Evolutionary conservation across 1,140 invertebrate genomes (phyloP).

Genomic region (Gryon sp.): DNA sequence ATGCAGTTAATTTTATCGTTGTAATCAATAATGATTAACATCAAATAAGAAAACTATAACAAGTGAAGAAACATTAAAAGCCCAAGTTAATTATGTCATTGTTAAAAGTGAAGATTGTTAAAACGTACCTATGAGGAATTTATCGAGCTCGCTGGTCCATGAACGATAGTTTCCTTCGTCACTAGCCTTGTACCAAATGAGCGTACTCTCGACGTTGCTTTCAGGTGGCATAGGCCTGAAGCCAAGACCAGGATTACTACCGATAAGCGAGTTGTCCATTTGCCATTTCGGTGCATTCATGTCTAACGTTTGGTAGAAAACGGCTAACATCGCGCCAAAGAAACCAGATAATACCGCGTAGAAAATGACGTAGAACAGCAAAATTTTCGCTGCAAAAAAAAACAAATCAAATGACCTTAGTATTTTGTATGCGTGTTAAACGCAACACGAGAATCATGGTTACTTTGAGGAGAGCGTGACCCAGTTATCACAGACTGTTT

Average conservation of each 20-base stretch:
- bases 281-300: constrained; percentile 91
- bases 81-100: no score
- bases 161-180: constrained; percentile 88
- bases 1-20: no score
- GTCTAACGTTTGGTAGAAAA: constrained; percentile 96
- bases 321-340: constrained; percentile 93
- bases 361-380: constrained; percentile 96
- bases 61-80: no score
- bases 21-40: no score
- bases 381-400: constrained; percentile 90
- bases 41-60: no score
- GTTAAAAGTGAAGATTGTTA: constrained; percentile 13
- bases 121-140: constrained; percentile 84
- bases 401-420: constrained; percentile 19
- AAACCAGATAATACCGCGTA: constrained; percentile 92
- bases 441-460: neutral
- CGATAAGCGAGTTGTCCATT: constrained; percentile 90
- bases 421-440: neutral
- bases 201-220: constrained; percentile 93
- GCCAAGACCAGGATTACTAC: constrained; percentile 94
- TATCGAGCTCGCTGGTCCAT: constrained; percentile 88
- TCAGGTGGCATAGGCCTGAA: constrained; percentile 95
- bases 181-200: constrained; percentile 94
- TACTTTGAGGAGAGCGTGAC: constrained; percentile 3
- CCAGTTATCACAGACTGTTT: constrained; percentile 18